phyloP scores from a whole-genome alignment of 1,140 invertebrate genomes.

The Panagrolaimus sp. region DNA sequence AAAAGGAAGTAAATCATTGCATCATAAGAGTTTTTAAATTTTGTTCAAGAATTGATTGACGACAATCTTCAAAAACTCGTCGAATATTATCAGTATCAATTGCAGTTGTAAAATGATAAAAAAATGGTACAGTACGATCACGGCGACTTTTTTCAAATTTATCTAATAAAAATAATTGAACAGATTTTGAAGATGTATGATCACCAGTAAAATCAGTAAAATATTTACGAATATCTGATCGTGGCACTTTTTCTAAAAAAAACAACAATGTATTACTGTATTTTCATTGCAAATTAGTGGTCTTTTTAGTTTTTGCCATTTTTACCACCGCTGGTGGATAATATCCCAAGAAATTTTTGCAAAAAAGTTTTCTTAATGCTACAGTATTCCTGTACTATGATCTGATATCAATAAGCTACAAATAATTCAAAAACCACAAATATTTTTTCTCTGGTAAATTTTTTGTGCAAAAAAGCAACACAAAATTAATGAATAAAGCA shows the following conservation, averaged over 20 bases:
- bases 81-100: slow-evolving; percentile 96
- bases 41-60: slow-evolving; percentile 87
- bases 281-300: too few species aligned
- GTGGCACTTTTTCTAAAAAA: slow-evolving; percentile 72
- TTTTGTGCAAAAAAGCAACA: background rate
- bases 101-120: slow-evolving; percentile 94
- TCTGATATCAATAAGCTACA: too few species aligned
- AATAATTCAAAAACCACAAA: too few species aligned
- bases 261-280: too few species aligned
- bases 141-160: slow-evolving; percentile 72
- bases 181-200: slow-evolving; percentile 75
- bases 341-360: too few species aligned
- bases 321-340: too few species aligned
- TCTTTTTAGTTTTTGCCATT: too few species aligned
- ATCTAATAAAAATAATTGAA: slow-evolving; percentile 78
- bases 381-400: too few species aligned
- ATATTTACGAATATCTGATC: slow-evolving; percentile 60
- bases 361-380: too few species aligned
- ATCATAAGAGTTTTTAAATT: slow-evolving; percentile 63
- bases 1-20: slow-evolving; percentile 22
- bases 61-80: slow-evolving; percentile 92
- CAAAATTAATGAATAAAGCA: background rate
- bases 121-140: slow-evolving; percentile 69
- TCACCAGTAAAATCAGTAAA: slow-evolving; percentile 70
- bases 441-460: too few species aligned